Evolutionary conservation across 2,113 vertebrate species (phyloP).

Genomic region (Apeltes quadracus): DNA sequence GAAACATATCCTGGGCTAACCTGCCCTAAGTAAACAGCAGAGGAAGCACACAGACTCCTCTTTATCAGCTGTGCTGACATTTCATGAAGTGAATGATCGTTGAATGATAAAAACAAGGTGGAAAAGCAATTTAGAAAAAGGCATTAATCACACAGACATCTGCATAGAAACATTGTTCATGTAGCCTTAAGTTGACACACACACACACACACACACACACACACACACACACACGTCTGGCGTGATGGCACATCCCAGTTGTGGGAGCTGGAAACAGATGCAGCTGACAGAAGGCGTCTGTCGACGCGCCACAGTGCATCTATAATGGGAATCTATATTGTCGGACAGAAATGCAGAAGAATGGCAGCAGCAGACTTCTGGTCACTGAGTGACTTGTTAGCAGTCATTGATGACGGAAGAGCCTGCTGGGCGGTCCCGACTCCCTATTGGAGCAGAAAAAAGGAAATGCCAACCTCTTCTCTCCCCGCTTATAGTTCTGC

Average conservation of each 20-base stretch:
- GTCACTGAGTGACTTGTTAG: slow-evolving; percentile 36
- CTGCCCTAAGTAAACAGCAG: slow-evolving; percentile 50
- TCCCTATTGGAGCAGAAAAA: too few species aligned
- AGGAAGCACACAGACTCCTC: slow-evolving; percentile 6
- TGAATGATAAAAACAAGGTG: slow-evolving; percentile 38
- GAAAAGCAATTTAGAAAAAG: slow-evolving; percentile 57
- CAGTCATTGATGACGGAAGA: slow-evolving; percentile 34
- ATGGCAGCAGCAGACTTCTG: slow-evolving; percentile 37
- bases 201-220: slow-evolving; percentile 6
- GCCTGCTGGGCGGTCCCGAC: too few species aligned
- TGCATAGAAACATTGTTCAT: not conserved
- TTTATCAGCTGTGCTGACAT: slow-evolving; percentile 43
- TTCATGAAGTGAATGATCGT: slow-evolving; percentile 29
- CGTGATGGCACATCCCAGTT: slow-evolving; percentile 3
- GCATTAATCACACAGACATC: slow-evolving; percentile 52
- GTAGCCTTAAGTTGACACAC: slow-evolving; percentile 2
- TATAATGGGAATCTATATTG: slow-evolving; percentile 17
- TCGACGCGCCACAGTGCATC: slow-evolving; percentile 7
- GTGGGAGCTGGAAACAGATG: slow-evolving; percentile 28
- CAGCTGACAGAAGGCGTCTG: slow-evolving; percentile 18
- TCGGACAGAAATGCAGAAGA: slow-evolving; percentile 23
- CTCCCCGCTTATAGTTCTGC: too few species aligned
- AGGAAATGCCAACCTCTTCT: too few species aligned
- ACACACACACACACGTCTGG: not conserved
- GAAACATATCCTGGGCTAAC: slow-evolving; percentile 47